Evolutionary conservation across 2,797 vertebrate genomes (phyloP).

Genomic region (Halcyon chelicuti): DNA sequence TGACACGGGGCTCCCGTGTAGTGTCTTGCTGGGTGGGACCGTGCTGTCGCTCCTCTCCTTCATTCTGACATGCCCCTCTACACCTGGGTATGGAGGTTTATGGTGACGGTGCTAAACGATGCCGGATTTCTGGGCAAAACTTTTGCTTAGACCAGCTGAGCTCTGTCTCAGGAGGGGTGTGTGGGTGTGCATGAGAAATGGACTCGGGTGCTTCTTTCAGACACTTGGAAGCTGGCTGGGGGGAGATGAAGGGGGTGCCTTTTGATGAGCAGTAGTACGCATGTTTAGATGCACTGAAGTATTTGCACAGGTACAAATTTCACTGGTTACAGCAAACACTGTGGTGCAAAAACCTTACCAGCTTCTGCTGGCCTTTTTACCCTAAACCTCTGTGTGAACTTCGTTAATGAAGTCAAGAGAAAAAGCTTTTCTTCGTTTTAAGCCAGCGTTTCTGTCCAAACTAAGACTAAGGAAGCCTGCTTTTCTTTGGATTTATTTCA

Average conservation of each 20-base stretch:
- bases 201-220: not conserved
- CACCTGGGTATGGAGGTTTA: rapidly evolving
- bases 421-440: not conserved
- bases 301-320: not conserved
- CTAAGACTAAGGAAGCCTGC: not conserved
- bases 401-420: not conserved
- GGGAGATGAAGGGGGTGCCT: not conserved
- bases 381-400: not conserved
- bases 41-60: not conserved
- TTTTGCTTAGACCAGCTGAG: not conserved
- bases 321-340: not conserved
- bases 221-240: not conserved
- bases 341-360: not conserved
- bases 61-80: rapidly evolving
- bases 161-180: not conserved
- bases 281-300: not conserved
- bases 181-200: not conserved
- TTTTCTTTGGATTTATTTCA: not conserved
- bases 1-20: rapidly evolving
- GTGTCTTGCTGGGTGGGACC: not conserved
- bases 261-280: not conserved
- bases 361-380: not conserved
- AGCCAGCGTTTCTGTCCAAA: not conserved
- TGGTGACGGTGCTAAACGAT: not conserved
- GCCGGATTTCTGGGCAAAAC: not conserved